phyloP scores from a whole-genome alignment of 2,113 vertebrate species.

The Galemys pyrenaicus region DNA sequence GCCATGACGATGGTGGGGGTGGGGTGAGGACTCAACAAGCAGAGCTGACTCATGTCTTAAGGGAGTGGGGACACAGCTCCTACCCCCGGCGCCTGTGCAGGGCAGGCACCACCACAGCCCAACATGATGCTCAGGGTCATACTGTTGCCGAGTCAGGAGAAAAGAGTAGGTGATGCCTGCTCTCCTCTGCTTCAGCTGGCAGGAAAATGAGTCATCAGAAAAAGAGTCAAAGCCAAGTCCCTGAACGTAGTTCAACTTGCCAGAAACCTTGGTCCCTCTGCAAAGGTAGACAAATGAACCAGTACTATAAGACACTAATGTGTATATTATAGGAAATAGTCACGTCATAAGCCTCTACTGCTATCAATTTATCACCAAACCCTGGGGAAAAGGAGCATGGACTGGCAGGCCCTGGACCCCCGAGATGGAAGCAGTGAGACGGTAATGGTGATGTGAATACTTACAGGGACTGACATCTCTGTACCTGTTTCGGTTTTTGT shows the following conservation, averaged over 20 bases:
- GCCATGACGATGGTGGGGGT: fast-evolving
- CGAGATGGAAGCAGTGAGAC: background rate
- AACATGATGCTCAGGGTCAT: background rate
- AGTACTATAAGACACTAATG: background rate
- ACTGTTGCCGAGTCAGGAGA: slow-evolving; percentile 27
- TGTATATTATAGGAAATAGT: slow-evolving; percentile 3
- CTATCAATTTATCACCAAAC: background rate
- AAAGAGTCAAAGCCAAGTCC: slow-evolving; percentile 23
- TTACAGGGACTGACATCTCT: slow-evolving; percentile 99
- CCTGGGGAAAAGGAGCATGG: background rate
- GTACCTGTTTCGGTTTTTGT: slow-evolving; percentile 98
- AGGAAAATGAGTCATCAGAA: slow-evolving; percentile 68
- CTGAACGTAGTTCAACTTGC: slow-evolving; percentile 52
- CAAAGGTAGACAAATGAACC: background rate
- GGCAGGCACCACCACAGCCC: too few species aligned
- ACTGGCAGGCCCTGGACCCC: background rate
- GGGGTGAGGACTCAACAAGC: background rate
- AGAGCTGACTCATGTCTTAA: background rate
- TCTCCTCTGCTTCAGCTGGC: background rate
- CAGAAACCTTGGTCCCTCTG: slow-evolving; percentile 33
- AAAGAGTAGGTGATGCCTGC: background rate
- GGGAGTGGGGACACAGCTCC: background rate
- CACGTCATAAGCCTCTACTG: background rate
- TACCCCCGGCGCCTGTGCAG: background rate
- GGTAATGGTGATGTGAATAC: slow-evolving; percentile 79